These are phyloP conservation scores for Hoplias malabaricus DNA, from an alignment of 2,113 vertebrate genomes.

Conservation along the genomic window DNA sequence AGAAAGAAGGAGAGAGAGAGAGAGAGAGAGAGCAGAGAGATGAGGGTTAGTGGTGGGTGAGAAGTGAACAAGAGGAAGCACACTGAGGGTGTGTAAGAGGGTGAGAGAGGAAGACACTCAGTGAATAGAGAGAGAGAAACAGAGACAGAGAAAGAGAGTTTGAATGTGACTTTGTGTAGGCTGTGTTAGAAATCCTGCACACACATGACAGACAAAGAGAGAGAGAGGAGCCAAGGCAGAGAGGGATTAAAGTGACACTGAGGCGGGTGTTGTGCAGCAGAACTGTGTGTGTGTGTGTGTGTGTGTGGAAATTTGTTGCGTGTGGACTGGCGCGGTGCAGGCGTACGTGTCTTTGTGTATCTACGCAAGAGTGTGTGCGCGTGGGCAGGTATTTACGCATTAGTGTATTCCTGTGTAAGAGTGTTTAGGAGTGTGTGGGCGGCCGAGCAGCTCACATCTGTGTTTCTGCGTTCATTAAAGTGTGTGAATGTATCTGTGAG, in stretches of 20 bases:
- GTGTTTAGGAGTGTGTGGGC: constrained; percentile 47
- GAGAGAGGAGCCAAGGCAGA: constrained; percentile 3
- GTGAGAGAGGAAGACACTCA: not conserved
- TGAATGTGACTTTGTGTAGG: not conserved
- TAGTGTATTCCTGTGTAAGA: constrained; percentile 45
- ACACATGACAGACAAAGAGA: not conserved
- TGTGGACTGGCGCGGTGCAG: constrained; percentile 29
- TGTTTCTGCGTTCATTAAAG: constrained; percentile 45
- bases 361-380: constrained; percentile 25
- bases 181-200: constrained; percentile 3
- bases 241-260: constrained; percentile 28
- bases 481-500: constrained; percentile 38
- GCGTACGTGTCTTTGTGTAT: constrained; percentile 36
- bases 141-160: not conserved
- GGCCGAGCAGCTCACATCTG: constrained; percentile 54
- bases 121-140: constrained; percentile 3
- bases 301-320: constrained; percentile 19
- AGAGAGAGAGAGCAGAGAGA: not conserved
- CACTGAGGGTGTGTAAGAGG: constrained; percentile 1
- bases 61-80: not conserved
- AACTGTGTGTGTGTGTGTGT: constrained; percentile 22
- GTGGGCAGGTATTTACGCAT: constrained; percentile 57
- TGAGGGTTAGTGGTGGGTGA: not conserved
- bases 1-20: not conserved
- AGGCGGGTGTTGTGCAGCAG: not conserved